Conservation (phyloP, 2,113 vertebrate species). For the Tychaedon coryphoeus region DNA sequence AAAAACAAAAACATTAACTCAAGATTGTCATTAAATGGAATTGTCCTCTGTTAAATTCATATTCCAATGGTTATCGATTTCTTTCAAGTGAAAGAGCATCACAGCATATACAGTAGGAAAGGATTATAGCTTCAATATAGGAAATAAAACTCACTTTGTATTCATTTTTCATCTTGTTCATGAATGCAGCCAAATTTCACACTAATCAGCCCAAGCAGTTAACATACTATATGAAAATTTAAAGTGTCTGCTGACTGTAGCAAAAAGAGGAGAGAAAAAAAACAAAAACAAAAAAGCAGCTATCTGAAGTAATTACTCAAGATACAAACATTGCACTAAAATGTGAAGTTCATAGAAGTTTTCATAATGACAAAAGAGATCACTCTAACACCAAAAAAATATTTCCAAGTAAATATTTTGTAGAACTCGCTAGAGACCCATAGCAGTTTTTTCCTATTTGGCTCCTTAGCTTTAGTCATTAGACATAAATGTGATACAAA, state of each 20-base stretch:
- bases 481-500: neutral
- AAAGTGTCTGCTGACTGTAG: conserved; percentile 36
- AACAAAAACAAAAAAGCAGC: fast-evolving
- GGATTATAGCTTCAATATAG: conserved; percentile 5
- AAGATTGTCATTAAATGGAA: neutral
- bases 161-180: conserved; percentile 35
- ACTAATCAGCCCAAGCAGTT: conserved; percentile 39
- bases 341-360: neutral
- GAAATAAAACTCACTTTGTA: conserved; percentile 60
- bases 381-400: neutral
- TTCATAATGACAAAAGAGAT: neutral
- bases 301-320: neutral
- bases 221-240: conserved; percentile 26
- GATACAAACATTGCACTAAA: neutral
- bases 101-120: conserved; percentile 32
- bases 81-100: conserved; percentile 17
- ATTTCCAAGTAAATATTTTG: neutral
- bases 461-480: neutral
- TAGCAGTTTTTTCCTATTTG: neutral
- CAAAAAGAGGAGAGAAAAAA: neutral
- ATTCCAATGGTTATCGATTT: neutral
- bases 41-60: neutral
- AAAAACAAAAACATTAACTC: neutral
- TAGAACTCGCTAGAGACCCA: neutral
- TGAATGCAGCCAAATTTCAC: conserved; percentile 48